phyloP scores from a whole-genome alignment of 1,140 invertebrate genomes.

The Spodoptera frugiperda region DNA sequence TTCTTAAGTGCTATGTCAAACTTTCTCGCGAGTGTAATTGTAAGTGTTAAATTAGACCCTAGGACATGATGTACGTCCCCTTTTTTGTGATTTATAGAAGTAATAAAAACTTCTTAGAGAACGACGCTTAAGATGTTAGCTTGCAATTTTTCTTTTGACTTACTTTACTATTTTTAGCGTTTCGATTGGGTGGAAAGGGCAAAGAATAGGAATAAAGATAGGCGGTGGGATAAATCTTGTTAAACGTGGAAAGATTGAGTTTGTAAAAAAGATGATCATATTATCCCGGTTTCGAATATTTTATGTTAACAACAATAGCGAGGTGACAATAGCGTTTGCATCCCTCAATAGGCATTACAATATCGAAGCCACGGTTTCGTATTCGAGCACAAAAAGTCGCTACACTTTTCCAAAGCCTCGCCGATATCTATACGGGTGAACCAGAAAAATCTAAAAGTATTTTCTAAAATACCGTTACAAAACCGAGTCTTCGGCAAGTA shows the following conservation, averaged over 20 bases:
- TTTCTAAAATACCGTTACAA: conserved; percentile 29
- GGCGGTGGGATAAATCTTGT: too few species aligned
- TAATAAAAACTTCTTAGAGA: neutral
- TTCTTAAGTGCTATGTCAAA: conserved; percentile 23
- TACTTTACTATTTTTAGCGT: neutral
- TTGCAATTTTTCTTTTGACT: conserved; percentile 4
- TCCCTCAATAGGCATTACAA: conserved; percentile 27
- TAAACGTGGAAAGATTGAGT: too few species aligned
- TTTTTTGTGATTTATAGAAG: conserved; percentile 19
- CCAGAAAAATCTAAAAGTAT: conserved; percentile 30
- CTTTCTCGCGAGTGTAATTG: conserved; percentile 23
- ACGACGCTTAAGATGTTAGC: neutral
- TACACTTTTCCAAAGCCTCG: conserved; percentile 13
- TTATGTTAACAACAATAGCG: neutral
- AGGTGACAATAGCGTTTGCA: neutral
- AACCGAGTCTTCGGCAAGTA: conserved; percentile 4
- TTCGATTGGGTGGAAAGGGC: too few species aligned
- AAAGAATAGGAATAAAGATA: too few species aligned
- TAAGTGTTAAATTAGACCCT: conserved; percentile 19
- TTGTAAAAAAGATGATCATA: neutral
- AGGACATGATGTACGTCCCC: conserved; percentile 10
- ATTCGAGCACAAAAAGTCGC: conserved; percentile 11
- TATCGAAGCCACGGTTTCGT: neutral
- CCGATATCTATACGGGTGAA: conserved; percentile 11
- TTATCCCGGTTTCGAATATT: neutral